phyloP scores from a whole-genome alignment of 2,888 invertebrate species.

The Andrena flavipes region DNA sequence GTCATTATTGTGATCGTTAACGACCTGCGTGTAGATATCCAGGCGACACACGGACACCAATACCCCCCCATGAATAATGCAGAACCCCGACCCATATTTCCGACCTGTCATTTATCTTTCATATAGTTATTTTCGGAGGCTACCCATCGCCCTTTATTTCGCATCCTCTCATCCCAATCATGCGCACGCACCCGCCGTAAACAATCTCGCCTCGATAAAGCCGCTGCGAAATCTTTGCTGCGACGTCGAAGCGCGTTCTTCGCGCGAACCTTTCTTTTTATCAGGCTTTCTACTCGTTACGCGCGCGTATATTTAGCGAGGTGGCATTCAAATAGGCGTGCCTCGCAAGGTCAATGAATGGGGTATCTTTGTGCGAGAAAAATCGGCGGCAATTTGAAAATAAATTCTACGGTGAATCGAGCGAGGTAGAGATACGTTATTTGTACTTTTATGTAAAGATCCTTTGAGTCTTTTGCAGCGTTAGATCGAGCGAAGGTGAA shows the following conservation, averaged over 20 bases:
- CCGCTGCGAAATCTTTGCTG: not conserved
- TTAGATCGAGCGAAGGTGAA: not conserved
- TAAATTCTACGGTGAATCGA: not conserved
- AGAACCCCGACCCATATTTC: constrained; percentile 48
- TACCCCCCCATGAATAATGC: constrained; percentile 43
- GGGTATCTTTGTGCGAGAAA: not conserved
- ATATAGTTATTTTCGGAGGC: constrained; percentile 42
- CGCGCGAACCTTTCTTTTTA: constrained; percentile 24
- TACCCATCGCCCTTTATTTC: not conserved
- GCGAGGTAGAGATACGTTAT: not conserved
- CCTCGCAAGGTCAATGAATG: constrained; percentile 65
- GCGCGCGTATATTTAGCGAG: constrained; percentile 63
- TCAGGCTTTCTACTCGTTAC: constrained; percentile 42
- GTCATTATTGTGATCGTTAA: constrained; percentile 31
- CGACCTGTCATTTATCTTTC: constrained; percentile 30
- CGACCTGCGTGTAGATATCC: constrained; percentile 3
- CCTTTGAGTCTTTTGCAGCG: not conserved
- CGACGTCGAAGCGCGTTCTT: not conserved
- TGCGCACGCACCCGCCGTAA: too few species aligned
- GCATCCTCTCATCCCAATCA: not conserved
- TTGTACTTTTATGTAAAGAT: not conserved
- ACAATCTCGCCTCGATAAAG: not conserved
- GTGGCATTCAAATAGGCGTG: constrained; percentile 60
- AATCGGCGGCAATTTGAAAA: not conserved
- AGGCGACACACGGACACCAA: not conserved